Base-by-base conservation (phyloP, 1,140 invertebrate species). In the Scylla paramamosain region DNA sequence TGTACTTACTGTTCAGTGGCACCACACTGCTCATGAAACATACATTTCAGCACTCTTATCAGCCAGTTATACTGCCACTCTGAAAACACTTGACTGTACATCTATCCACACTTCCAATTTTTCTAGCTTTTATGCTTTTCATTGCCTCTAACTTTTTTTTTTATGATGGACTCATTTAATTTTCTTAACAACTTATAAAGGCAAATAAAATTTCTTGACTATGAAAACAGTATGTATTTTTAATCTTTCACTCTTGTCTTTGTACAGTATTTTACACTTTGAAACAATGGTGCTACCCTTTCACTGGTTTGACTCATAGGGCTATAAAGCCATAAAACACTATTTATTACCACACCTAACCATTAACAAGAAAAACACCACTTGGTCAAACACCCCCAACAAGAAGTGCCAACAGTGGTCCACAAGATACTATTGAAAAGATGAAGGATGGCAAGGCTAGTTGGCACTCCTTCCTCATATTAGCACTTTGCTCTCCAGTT, bases 401-500 rank as follows among this genome's bases (percentile, higher is more conserved):
- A 12, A n/a, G n/a, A 1, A n/a, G 67, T 77, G n/a, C 67, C 67
- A 77, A n/a, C 6, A 25, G n/a, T 25, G n/a, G n/a, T 77, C 20
- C 67, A 77, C 20, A 77, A n/a, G 67, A 77, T 39, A n/a, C 20
- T 77, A n/a, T n/a, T 77, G n/a, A 77, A 8, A 7, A n/a, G 67
- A 20, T 25, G 4, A n/a, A 77, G 67, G 67, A 77, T 25, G 67
- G 20, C 25, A 77, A 7, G 25, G 25, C n/a, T 77, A 20, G 67
- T 20, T 12, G 67, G 20, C 59, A 67, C 8, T 48, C 25, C 1
- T 77, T n/a, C 59, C n/a, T 89, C 59, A 91, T 32, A 32, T 32
- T 48, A n/a, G 90, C 16, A 10, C 90, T 59, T 12, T 48, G 29
- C 83, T 87, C n/a, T 39, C 29, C 29, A 93, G 84, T 28, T 93